Evolutionary conservation across 2,113 vertebrate genomes (phyloP).

Genomic region (Neogobius melanostomus): DNA sequence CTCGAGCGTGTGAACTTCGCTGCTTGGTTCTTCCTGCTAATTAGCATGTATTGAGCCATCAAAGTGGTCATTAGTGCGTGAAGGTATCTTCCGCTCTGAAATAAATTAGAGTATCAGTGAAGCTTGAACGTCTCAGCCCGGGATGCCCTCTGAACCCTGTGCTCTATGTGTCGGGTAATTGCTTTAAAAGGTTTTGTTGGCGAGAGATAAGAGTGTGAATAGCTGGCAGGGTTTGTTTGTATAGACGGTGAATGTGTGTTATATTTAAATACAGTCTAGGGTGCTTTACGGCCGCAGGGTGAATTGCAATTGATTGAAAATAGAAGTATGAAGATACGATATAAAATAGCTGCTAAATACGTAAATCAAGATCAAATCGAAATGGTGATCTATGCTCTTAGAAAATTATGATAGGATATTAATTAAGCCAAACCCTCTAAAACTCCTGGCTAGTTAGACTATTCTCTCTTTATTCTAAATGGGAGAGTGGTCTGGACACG

Average conservation of each 20-base stretch:
- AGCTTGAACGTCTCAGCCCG: constrained; percentile 13
- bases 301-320: too few relatives aligned
- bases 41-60: constrained; percentile 24
- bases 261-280: background rate
- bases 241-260: background rate
- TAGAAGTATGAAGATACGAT: too few relatives aligned
- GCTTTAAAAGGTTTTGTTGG: constrained; percentile 1
- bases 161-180: constrained; percentile 41
- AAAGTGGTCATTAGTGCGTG: constrained; percentile 25
- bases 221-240: constrained; percentile 16
- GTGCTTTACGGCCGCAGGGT: too few relatives aligned
- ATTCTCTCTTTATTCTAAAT: too few relatives aligned
- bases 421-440: too few relatives aligned
- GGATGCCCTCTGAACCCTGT: constrained; percentile 20
- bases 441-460: too few relatives aligned
- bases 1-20: constrained; percentile 17
- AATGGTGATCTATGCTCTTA: too few relatives aligned
- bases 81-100: constrained; percentile 10
- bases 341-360: too few relatives aligned
- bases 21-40: constrained; percentile 13
- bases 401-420: too few relatives aligned
- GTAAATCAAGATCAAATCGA: too few relatives aligned
- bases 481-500: too few relatives aligned
- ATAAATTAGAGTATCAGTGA: constrained; percentile 36
- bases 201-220: background rate